Evolutionary conservation across 2,113 vertebrate species (phyloP).

Genomic region (Antechinus flavipes): DNA sequence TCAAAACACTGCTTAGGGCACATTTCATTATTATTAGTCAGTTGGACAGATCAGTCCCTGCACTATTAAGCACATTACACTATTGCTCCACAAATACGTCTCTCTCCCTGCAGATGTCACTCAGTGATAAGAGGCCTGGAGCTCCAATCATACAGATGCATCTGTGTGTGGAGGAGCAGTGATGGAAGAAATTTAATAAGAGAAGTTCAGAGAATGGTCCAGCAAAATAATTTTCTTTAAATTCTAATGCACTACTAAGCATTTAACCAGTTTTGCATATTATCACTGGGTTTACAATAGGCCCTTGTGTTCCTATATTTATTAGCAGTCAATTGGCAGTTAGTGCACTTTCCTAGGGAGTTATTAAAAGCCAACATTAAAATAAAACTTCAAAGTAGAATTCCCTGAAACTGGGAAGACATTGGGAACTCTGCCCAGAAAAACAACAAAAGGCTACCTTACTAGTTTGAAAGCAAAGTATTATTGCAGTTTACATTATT

Average conservation of each 20-base stretch:
- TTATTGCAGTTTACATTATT: rapidly evolving
- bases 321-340: slow-evolving; percentile 51
- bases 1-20: background rate
- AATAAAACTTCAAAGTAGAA: slow-evolving; percentile 50
- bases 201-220: background rate
- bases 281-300: slow-evolving; percentile 39
- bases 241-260: background rate
- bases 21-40: background rate
- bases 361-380: slow-evolving; percentile 38
- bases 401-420: slow-evolving; percentile 50
- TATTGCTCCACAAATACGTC: background rate
- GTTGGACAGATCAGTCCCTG: background rate
- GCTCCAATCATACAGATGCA: background rate
- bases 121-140: background rate
- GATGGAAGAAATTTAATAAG: background rate
- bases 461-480: background rate
- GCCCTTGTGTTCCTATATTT: slow-evolving; percentile 52
- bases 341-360: slow-evolving; percentile 47
- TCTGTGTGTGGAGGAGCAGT: slow-evolving; percentile 17
- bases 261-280: slow-evolving; percentile 9
- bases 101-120: background rate
- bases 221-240: background rate
- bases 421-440: slow-evolving; percentile 30
- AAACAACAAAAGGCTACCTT: slow-evolving; percentile 26
- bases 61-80: too few species aligned